Evolutionary conservation across 2,888 invertebrate genomes (phyloP), one percentile per base, ranked within the genome.

Genomic region (Elysia crispata): DNA sequence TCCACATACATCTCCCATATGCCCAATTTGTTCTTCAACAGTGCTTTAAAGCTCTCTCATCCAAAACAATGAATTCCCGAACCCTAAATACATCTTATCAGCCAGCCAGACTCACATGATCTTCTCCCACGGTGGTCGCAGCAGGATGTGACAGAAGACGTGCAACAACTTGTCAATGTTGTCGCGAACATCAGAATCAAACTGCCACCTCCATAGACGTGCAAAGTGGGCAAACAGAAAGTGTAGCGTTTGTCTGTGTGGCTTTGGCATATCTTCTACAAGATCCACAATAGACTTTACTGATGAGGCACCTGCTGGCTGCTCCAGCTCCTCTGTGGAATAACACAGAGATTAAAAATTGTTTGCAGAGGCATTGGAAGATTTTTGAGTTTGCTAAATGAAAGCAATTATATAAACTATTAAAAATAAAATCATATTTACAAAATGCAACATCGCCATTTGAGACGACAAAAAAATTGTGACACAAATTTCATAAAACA

Each of bases 121-220:
- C 87, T 94, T 93, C 62, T 95, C 95, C 95, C 95, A 96, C 8
- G 95, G 95, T 28, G 96, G 96, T 82, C 95, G 93, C 66, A 96
- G 92, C 75, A 96, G 93, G 86, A 95, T 94, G 89, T 95, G 95
- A 91, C 95, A 95, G 87, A 95, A 94, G 69, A 95, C 95, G 92
- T 95, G 95, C 73, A 95, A 93, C 76, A 96, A 94, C 77, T 89
- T 89, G 74, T 88, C 86, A 0, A 89, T 84, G 6, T 95, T 94
- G 87, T 95, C 95, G 72, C 93, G 93, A 86, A 94, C 94, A 28
- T 95, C 95, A 79, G 95, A 93, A 15, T 93, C 93, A 88, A 94
- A 94, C 91, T 95, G 95, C 91, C 95, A 92, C 88, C 94, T 94
- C 90, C 95, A 95, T 78, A 95, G 93, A n/a, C 95, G 94, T 86